Percentiles rank a stretch among this genome's conserved stretches.
Conservation (phyloP, 2,113 vertebrate species). For the Macquaria australasica region DNA sequence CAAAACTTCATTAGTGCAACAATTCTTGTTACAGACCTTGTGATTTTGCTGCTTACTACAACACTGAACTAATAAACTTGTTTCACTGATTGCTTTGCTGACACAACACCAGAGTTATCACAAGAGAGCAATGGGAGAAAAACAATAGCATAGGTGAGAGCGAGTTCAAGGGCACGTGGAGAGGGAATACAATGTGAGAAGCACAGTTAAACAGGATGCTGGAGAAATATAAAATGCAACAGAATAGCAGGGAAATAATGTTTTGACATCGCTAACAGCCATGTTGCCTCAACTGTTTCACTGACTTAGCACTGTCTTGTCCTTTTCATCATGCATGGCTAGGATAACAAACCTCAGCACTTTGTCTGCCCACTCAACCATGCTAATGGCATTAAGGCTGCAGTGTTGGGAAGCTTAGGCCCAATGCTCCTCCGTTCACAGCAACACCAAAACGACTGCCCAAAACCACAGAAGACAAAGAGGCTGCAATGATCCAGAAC, state of each 20-base stretch:
- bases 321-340: conserved; percentile 41
- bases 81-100: neutral
- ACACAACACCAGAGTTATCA: neutral
- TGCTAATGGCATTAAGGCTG: conserved; percentile 61
- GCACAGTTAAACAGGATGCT: conserved; percentile 2
- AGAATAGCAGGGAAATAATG: conserved; percentile 14
- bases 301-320: conserved; percentile 29
- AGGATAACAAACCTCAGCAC: conserved; percentile 47
- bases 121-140: neutral
- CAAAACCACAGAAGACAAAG: neutral
- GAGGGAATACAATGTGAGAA: conserved; percentile 3
- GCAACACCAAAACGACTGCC: neutral
- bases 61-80: neutral
- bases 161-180: neutral
- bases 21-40: neutral
- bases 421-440: conserved; percentile 15
- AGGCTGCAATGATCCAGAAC: neutral
- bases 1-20: conserved; percentile 1
- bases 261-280: conserved; percentile 51
- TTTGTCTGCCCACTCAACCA: conserved; percentile 60
- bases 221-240: conserved; percentile 7
- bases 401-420: conserved; percentile 13
- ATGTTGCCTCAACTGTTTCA: conserved; percentile 44
- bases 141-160: neutral
- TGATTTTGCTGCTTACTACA: neutral